phyloP scores from a whole-genome alignment of 2,113 vertebrate species.

The Rousettus leschenaultii region DNA sequence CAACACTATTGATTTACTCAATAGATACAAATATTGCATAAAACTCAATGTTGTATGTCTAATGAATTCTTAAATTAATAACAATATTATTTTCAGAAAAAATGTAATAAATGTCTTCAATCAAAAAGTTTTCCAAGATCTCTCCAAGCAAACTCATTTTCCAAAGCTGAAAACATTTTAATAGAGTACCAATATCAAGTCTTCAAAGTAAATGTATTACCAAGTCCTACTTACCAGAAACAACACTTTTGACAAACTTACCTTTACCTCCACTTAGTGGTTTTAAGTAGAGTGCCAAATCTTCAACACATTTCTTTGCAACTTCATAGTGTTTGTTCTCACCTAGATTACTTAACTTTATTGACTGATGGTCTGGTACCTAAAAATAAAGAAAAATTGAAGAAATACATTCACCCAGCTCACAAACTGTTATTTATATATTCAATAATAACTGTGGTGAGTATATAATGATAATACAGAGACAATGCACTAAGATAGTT shows the following conservation, averaged over 20 bases:
- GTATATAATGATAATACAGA: slow-evolving; percentile 43
- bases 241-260: slow-evolving; percentile 75
- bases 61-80: slow-evolving; percentile 19
- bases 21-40: not conserved
- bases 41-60: not conserved
- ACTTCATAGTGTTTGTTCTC: slow-evolving; percentile 95
- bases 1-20: not conserved
- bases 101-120: not conserved
- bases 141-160: not conserved
- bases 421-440: not conserved
- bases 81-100: slow-evolving; percentile 28
- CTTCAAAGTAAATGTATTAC: not conserved
- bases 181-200: not conserved
- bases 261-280: slow-evolving; percentile 95
- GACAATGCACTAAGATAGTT: not conserved
- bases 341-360: slow-evolving; percentile 89
- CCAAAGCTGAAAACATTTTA: not conserved
- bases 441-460: not conserved
- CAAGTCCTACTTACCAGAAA: slow-evolving; percentile 9
- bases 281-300: slow-evolving; percentile 96
- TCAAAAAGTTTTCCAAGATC: not conserved
- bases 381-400: slow-evolving; percentile 63
- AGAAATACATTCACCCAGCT: slow-evolving; percentile 11
- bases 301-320: slow-evolving; percentile 94
- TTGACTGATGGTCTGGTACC: slow-evolving; percentile 91